Evolutionary conservation across 2,888 invertebrate genomes (phyloP).

Genomic region (Taphrorychus bicolor): DNA sequence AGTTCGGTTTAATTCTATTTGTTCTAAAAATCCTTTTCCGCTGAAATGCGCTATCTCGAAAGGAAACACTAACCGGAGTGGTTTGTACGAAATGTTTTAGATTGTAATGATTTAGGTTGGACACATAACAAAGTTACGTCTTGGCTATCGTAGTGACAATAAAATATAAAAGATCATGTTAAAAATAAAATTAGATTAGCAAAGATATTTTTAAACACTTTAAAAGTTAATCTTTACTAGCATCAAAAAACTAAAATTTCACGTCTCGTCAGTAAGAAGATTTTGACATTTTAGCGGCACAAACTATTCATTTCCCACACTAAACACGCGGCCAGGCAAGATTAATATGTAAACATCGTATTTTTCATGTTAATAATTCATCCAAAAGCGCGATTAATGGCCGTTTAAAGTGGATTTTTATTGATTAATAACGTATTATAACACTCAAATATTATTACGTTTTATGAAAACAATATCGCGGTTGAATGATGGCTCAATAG

Average conservation of each 20-base stretch:
- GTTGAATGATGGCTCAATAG: background rate
- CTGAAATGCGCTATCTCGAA: slow-evolving; percentile 23
- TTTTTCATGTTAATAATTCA: background rate
- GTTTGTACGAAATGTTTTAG: too few species aligned
- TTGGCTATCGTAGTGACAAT: too few species aligned
- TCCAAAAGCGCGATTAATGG: slow-evolving; percentile 3
- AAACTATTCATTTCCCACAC: background rate
- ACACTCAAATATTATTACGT: slow-evolving; percentile 1
- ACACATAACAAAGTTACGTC: too few species aligned
- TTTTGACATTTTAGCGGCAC: background rate
- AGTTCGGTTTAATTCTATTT: slow-evolving; percentile 26
- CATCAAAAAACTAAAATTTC: too few species aligned
- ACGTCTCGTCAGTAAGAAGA: too few species aligned
- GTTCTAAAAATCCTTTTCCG: slow-evolving; percentile 25
- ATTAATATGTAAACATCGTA: background rate
- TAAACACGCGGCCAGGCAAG: background rate
- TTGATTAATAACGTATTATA: background rate
- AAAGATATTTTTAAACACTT: too few species aligned
- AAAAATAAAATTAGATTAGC: too few species aligned
- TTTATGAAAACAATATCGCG: slow-evolving; percentile 1
- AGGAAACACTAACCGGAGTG: slow-evolving; percentile 25
- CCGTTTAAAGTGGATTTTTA: slow-evolving; percentile 1
- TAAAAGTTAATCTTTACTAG: too few species aligned
- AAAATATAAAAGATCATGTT: too few species aligned
- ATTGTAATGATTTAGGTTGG: too few species aligned